Conservation (phyloP, 1,140 invertebrate genomes). For the Proales similis region DNA sequence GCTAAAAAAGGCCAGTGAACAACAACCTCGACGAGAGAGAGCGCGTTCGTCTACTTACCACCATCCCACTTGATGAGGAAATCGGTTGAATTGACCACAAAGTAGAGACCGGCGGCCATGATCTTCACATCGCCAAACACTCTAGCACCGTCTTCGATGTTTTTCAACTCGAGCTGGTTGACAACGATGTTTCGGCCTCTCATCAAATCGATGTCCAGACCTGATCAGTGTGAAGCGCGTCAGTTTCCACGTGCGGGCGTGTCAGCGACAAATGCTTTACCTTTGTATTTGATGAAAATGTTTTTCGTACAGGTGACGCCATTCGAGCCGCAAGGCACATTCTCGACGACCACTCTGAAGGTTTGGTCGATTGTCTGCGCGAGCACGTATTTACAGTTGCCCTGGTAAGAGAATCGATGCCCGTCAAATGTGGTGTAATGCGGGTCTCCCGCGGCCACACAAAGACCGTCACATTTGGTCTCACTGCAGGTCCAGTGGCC, state of each 20-base stretch:
- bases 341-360: conserved; percentile 56
- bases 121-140: conserved; percentile 52
- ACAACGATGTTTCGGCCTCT: conserved; percentile 41
- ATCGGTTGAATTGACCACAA: conserved; percentile 70
- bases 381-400: conserved; percentile 73
- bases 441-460: conserved; percentile 38
- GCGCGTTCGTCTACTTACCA: too few relatives aligned
- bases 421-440: conserved; percentile 80
- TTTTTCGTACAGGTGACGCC: conserved; percentile 80
- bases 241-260: too few relatives aligned
- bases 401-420: conserved; percentile 74
- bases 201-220: conserved; percentile 43
- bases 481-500: conserved; percentile 15
- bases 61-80: conserved; percentile 76
- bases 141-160: conserved; percentile 42
- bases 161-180: conserved; percentile 8
- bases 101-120: conserved; percentile 63
- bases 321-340: conserved; percentile 72
- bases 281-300: conserved; percentile 60
- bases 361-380: conserved; percentile 56
- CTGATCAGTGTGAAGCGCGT: too few relatives aligned
- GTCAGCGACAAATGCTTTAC: too few relatives aligned
- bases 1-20: too few relatives aligned
- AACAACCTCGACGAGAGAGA: too few relatives aligned
- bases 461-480: conserved; percentile 31